Evolutionary conservation across 64 coral and sea anemone genomes (phyloP).

Genomic region (Montipora cactus): DNA sequence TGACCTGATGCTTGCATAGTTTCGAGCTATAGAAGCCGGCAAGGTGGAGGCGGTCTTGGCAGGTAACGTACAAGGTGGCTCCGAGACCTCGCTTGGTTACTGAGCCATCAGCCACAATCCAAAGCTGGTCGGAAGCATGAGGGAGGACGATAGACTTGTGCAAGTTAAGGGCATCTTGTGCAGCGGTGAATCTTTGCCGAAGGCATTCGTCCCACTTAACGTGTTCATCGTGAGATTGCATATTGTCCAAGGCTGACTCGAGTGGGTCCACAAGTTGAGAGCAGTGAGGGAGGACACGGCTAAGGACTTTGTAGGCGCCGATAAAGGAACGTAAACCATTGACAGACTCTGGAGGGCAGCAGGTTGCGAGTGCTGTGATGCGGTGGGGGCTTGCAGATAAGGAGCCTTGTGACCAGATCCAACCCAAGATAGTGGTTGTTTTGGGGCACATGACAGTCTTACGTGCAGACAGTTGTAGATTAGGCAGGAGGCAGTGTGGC

Average conservation of each 20-base stretch:
- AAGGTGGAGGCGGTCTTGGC: no score
- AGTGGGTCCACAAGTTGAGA: conserved; percentile 17
- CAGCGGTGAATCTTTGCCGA: not conserved
- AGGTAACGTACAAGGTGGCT: no score
- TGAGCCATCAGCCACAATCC: no score
- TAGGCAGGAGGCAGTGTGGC: no score
- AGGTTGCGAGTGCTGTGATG: not conserved
- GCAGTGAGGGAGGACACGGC: conserved; percentile 19
- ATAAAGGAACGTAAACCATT: conserved; percentile 46
- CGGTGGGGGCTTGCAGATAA: conserved; percentile 27
- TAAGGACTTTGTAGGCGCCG: conserved; percentile 39
- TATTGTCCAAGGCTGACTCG: not conserved
- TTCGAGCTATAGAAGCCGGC: no score
- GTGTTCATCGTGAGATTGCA: not conserved
- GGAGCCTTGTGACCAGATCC: conserved; percentile 31
- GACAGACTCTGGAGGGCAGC: not conserved
- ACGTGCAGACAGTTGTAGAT: conserved; percentile 23
- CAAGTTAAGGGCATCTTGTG: not conserved
- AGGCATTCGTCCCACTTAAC: not conserved
- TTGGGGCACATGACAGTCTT: conserved; percentile 57
- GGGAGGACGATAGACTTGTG: not conserved
- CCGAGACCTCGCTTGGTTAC: no score
- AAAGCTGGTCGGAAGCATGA: not conserved
- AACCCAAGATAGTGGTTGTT: conserved; percentile 42
- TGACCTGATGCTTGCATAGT: no score